A percentile compares a stretch with the other conserved stretches of the same genome.
Conservation (phyloP, 1,140 invertebrate species). For the honey bee (Apis mellifera) region DNA sequence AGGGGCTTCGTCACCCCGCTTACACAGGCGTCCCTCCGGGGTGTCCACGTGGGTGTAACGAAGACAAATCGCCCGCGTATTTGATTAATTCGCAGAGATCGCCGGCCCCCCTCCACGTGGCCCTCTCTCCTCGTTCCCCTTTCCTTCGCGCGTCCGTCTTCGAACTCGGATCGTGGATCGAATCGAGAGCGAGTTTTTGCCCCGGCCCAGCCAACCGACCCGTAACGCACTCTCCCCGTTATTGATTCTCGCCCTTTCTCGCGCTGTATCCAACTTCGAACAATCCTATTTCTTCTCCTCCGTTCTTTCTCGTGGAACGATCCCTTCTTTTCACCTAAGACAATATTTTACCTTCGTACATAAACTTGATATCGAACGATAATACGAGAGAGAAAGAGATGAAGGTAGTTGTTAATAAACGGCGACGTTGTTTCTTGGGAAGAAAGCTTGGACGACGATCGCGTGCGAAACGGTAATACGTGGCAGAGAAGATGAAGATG, state of each 20-base stretch:
- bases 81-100: constrained; percentile 73
- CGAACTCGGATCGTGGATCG: constrained; percentile 50
- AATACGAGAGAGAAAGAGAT: no score
- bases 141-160: constrained; percentile 24
- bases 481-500: no score
- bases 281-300: no score
- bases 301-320: constrained; percentile 53
- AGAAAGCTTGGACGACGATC: no score
- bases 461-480: no score
- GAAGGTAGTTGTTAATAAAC: no score
- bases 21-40: constrained; percentile 65
- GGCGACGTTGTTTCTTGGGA: no score
- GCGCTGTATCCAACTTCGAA: no score
- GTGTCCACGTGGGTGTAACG: constrained; percentile 76
- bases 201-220: constrained; percentile 41
- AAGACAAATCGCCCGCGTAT: constrained; percentile 76
- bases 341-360: no score
- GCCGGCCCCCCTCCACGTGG: constrained; percentile 40
- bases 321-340: no score
- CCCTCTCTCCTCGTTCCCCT: not conserved
- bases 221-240: constrained; percentile 53
- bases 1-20: constrained; percentile 60
- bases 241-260: constrained; percentile 60
- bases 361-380: no score
- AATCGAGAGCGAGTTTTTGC: constrained; percentile 67